Percentiles rank a stretch among this genome's conserved stretches.
Evolutionary conservation across 2,113 vertebrate genomes (phyloP).

Genomic region (Xiphophorus hellerii): DNA sequence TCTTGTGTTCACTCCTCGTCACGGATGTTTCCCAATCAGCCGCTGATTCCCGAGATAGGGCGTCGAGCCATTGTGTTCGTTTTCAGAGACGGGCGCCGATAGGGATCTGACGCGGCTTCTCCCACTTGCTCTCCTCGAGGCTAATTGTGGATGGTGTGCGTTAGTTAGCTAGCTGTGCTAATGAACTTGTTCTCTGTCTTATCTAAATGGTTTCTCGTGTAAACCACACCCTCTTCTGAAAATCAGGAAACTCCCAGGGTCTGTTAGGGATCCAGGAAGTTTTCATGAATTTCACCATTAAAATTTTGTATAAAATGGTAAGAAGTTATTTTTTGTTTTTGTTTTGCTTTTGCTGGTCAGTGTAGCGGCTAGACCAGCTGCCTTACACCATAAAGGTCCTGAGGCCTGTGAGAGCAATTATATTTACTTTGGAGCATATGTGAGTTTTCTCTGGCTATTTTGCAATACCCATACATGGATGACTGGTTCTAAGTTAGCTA

Average conservation of each 20-base stretch:
- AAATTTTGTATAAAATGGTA: slow-evolving; percentile 14
- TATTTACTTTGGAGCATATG: too few species aligned
- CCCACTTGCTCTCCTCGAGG: slow-evolving; percentile 73
- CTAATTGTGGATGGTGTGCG: slow-evolving; percentile 75
- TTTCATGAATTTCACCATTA: not conserved
- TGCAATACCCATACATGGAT: too few species aligned
- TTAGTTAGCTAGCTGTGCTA: slow-evolving; percentile 78
- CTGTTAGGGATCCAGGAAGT: slow-evolving; percentile 51
- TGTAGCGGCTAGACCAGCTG: too few species aligned
- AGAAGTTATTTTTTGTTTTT: slow-evolving; percentile 14
- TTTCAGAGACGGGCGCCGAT: slow-evolving; percentile 75
- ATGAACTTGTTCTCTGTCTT: slow-evolving; percentile 81
- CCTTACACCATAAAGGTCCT: too few species aligned
- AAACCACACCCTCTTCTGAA: slow-evolving; percentile 72
- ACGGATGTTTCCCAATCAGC: slow-evolving; percentile 78
- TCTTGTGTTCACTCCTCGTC: slow-evolving; percentile 77
- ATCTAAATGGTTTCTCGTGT: slow-evolving; percentile 72
- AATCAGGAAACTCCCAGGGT: slow-evolving; percentile 64
- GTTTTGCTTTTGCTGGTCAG: not conserved
- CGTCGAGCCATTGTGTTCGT: slow-evolving; percentile 76
- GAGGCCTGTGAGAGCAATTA: too few species aligned
- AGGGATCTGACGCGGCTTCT: slow-evolving; percentile 73
- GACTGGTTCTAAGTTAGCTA: too few species aligned
- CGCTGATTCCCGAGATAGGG: slow-evolving; percentile 75
- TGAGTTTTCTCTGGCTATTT: too few species aligned